These are phyloP conservation scores for Corynorhinus townsendii DNA, from an alignment of 2,113 vertebrate genomes.

Conservation along the genomic window DNA sequence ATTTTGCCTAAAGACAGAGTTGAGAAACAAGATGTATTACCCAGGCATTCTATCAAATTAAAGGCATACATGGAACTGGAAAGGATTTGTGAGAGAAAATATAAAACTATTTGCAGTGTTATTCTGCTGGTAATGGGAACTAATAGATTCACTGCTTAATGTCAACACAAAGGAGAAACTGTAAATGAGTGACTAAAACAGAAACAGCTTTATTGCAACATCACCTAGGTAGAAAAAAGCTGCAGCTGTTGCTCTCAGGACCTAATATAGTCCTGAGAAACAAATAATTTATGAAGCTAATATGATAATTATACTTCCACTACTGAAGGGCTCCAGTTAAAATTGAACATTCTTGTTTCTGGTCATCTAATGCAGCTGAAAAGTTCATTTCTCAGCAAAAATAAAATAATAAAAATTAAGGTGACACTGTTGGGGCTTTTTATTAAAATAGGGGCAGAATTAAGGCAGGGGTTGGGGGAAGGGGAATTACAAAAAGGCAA, in stretches of 20 bases:
- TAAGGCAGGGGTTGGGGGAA: background rate
- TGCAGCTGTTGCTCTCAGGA: background rate
- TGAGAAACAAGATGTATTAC: background rate
- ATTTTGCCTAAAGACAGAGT: slow-evolving; percentile 22
- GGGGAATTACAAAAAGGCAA: background rate
- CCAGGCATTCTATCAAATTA: background rate
- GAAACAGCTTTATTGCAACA: slow-evolving; percentile 15
- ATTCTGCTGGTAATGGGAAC: slow-evolving; percentile 32
- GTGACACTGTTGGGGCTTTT: background rate
- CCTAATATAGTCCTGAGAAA: background rate
- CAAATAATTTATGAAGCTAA: slow-evolving; percentile 30
- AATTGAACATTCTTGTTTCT: slow-evolving; percentile 26
- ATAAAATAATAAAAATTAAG: slow-evolving; percentile 5
- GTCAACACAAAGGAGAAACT: slow-evolving; percentile 28
- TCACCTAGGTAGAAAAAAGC: background rate
- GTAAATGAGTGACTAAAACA: slow-evolving; percentile 39
- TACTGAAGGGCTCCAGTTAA: background rate
- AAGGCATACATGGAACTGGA: background rate
- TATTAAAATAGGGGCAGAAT: background rate
- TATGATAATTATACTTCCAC: slow-evolving; percentile 7
- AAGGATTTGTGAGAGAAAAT: slow-evolving; percentile 5
- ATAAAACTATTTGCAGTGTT: background rate
- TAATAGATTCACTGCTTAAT: slow-evolving; percentile 11
- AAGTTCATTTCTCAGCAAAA: slow-evolving; percentile 24
- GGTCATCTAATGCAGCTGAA: background rate